Conservation (phyloP, 64 coral and sea anemone species). For the Dendrophyllia cribrosa region DNA sequence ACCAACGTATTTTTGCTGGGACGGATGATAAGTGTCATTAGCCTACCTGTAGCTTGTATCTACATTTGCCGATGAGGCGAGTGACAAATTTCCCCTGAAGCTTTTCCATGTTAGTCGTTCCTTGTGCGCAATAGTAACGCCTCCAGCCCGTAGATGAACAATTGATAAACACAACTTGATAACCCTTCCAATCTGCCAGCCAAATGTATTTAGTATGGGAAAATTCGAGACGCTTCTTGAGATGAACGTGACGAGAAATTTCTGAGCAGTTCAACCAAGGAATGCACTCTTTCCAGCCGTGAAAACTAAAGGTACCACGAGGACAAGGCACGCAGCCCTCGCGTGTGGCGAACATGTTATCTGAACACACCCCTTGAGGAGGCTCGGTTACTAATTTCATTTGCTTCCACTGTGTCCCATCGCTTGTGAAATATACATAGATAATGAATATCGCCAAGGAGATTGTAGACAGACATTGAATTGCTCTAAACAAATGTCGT, state of each 20-base stretch:
- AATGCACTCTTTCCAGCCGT: neutral
- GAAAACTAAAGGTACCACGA: neutral
- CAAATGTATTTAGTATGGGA: neutral
- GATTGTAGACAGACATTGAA: neutral
- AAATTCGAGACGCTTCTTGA: neutral
- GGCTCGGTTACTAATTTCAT: neutral
- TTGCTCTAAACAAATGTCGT: neutral
- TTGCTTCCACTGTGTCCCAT: neutral
- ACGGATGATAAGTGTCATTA: no score
- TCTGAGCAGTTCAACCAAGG: slow-evolving; percentile 11
- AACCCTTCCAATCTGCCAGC: neutral
- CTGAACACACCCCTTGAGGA: neutral
- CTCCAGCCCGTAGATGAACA: neutral
- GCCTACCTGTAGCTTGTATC: neutral
- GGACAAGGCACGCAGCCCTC: neutral
- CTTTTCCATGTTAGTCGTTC: neutral
- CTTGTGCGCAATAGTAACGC: neutral
- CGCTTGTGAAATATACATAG: neutral
- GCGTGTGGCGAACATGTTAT: neutral
- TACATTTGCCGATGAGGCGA: neutral
- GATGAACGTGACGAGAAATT: neutral
- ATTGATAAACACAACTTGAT: neutral
- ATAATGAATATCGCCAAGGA: slow-evolving; percentile 6
- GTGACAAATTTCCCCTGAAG: slow-evolving; percentile 3
- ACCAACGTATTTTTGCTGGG: no score